Conservation (phyloP, 2,888 invertebrate species). For the Amphiduros pacificus region DNA sequence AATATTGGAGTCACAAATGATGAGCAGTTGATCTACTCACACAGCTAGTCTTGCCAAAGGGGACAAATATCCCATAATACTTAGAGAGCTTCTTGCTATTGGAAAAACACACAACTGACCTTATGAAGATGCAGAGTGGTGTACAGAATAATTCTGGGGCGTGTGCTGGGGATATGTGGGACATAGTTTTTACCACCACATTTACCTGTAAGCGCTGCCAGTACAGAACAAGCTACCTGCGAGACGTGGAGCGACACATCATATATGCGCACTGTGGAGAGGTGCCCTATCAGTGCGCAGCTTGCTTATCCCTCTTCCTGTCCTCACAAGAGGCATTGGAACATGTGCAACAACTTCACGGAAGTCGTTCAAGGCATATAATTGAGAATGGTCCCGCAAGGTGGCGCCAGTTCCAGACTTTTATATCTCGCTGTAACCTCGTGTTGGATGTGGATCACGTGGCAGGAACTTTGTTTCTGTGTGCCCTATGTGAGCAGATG, state of each 20-base stretch:
- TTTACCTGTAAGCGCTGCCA: background rate
- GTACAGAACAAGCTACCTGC: background rate
- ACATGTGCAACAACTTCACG: background rate
- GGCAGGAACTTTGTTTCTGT: background rate
- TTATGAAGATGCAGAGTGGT: too few species aligned
- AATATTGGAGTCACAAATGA: too few species aligned
- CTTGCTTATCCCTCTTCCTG: background rate
- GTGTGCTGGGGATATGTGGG: background rate
- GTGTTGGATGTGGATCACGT: background rate
- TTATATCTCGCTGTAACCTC: background rate
- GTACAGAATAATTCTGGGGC: too few species aligned
- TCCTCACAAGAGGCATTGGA: background rate
- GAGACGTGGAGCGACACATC: constrained; percentile 1
- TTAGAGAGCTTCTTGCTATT: too few species aligned
- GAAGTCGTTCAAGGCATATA: background rate
- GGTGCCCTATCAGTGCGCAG: background rate
- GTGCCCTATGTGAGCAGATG: background rate
- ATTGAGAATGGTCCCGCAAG: background rate
- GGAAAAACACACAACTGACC: too few species aligned
- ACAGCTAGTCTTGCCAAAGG: too few species aligned
- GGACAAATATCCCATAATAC: too few species aligned
- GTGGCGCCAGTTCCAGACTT: constrained; percentile 2
- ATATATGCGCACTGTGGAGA: background rate
- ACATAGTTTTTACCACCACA: background rate
- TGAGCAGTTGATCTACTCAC: too few species aligned